phyloP scores from a whole-genome alignment of 2,113 vertebrate species.

The Aphelocoma coerulescens region DNA sequence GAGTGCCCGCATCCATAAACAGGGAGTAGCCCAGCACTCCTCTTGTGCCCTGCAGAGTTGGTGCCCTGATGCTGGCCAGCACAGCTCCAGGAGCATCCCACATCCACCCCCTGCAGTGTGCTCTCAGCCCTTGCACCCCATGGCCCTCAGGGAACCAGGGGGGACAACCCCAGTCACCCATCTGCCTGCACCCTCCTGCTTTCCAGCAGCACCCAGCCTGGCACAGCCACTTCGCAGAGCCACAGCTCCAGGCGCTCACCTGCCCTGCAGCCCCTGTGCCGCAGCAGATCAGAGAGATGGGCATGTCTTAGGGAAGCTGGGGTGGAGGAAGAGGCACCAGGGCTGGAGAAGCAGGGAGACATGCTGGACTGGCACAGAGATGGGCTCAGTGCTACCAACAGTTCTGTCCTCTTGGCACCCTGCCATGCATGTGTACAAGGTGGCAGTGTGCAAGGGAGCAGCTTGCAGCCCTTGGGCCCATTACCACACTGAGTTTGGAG shows the following conservation, averaged over 20 bases:
- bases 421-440: background rate
- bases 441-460: background rate
- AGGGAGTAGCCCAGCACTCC: background rate
- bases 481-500: background rate
- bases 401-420: background rate
- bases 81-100: background rate
- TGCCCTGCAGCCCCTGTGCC: fast-evolving
- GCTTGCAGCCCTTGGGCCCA: background rate
- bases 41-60: background rate
- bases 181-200: background rate
- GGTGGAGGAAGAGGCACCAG: fast-evolving
- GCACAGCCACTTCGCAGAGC: background rate
- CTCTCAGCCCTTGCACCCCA: background rate
- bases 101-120: fast-evolving
- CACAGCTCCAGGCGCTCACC: background rate
- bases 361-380: background rate
- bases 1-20: fast-evolving
- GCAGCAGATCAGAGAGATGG: fast-evolving
- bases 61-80: background rate
- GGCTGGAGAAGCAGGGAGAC: background rate
- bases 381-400: background rate
- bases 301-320: background rate
- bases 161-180: background rate
- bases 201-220: background rate
- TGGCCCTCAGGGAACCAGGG: background rate